Evolutionary conservation across 2,888 invertebrate genomes (phyloP).

Genomic region (Lamellibrachia satsuma): DNA sequence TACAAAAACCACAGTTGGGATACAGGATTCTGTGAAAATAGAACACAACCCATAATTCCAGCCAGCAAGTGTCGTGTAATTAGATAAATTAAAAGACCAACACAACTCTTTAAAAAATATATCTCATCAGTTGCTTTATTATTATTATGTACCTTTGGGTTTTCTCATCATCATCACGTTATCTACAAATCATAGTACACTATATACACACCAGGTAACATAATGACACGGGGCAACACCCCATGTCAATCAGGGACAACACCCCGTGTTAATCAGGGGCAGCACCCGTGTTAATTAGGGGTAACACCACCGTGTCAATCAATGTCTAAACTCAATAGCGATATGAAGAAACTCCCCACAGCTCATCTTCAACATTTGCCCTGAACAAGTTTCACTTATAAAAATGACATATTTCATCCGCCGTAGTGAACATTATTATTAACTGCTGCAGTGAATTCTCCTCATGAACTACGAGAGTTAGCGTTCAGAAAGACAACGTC

Average conservation of each 20-base stretch:
- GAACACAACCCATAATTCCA: neutral
- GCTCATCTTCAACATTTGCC: conserved; percentile 8
- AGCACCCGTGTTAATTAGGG: neutral
- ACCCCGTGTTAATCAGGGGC: neutral
- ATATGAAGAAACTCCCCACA: neutral
- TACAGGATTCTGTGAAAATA: neutral
- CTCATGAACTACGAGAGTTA: too few species aligned
- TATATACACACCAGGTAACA: conserved; percentile 5
- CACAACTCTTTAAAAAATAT: neutral
- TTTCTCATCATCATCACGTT: neutral
- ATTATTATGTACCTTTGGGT: neutral
- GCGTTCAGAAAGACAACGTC: neutral
- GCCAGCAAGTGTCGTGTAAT: neutral
- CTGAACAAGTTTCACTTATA: conserved; percentile 13
- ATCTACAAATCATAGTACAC: conserved; percentile 17
- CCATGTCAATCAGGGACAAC: neutral
- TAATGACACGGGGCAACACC: neutral
- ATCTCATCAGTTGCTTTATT: conserved; percentile 17
- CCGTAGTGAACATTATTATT: neutral
- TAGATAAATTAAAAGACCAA: neutral
- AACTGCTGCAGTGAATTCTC: neutral
- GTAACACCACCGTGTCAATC: neutral
- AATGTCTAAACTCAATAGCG: neutral
- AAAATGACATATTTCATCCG: neutral
- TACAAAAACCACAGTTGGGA: neutral